Conservation (phyloP, 2,113 vertebrate species). For the Dermatemys mawii region DNA sequence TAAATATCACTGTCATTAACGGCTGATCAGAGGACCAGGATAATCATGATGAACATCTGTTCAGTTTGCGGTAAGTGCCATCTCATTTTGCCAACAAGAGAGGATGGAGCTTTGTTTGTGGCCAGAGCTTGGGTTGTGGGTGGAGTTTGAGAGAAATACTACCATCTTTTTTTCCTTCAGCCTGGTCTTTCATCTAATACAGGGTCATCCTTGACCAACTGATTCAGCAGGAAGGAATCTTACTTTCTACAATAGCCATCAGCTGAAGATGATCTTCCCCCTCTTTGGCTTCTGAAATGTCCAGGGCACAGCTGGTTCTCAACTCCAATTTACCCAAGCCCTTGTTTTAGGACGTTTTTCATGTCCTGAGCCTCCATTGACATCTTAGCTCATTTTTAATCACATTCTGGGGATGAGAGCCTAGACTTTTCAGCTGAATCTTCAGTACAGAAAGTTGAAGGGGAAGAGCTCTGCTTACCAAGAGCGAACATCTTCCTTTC, state of each 20-base stretch:
- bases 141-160: not conserved
- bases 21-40: too few species aligned
- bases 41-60: too few species aligned
- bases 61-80: not conserved
- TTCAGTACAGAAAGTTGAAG: not conserved
- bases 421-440: not conserved
- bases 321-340: not conserved
- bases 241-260: not conserved
- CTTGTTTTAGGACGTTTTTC: not conserved
- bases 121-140: not conserved
- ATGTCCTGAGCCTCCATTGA: not conserved
- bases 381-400: not conserved
- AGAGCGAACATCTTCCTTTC: not conserved
- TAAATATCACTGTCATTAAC: not conserved
- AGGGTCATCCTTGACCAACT: not conserved
- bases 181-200: not conserved
- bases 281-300: not conserved
- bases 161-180: not conserved
- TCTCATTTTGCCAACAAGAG: not conserved
- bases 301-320: not conserved
- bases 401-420: not conserved
- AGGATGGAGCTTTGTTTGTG: not conserved
- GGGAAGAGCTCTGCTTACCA: not conserved
- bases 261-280: not conserved
- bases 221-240: accelerated